Base-by-base conservation (phyloP, 2,888 invertebrate species). In the Helobdella robusta region DNA sequence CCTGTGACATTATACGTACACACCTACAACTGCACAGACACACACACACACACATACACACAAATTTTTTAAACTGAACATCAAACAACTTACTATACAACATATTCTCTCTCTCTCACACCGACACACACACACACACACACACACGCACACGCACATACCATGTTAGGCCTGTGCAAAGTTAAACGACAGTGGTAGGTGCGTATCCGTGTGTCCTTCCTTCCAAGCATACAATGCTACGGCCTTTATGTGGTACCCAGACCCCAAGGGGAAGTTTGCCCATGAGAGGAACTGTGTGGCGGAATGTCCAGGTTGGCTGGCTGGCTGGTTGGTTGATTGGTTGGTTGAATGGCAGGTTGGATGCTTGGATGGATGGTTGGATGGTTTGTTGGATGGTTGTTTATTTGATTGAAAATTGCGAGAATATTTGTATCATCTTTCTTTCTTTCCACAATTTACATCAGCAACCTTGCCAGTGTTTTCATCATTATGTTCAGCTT, bases 271-370 rank as follows among this genome's bases (percentile, higher is more conserved):
- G 20, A 63, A 63, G 28, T 63, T 44, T 25, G 28, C 63, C 35
- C 52, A 52, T n/a, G 63, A 52, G 20, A 40, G 34, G 5, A 32
- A 35, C 5, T 63, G 63, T 35, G 63, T 63, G 23, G 25, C 32
- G 32, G 30, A 63, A 34, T 63, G 63, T 11, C 63, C 63, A 34
- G 48, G 63, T 63, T n/a, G n/a, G n/a, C n/a, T n/a, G n/a, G n/a
- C n/a, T n/a, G n/a, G n/a, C n/a, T n/a, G n/a, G n/a, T n/a, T n/a
- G n/a, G n/a, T n/a, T n/a, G n/a, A n/a, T n/a, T n/a, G n/a, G n/a
- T n/a, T n/a, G n/a, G n/a, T n/a, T n/a, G n/a, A n/a, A n/a, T n/a
- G n/a, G n/a, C n/a, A n/a, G n/a, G n/a, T n/a, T n/a, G n/a, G n/a
- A n/a, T n/a, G n/a, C n/a, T n/a, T n/a, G n/a, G n/a, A n/a, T n/a